Evolutionary conservation across 2,888 invertebrate genomes (phyloP), one percentile per base, ranked within the genome.

Genomic region (Malachius bipustulatus): DNA sequence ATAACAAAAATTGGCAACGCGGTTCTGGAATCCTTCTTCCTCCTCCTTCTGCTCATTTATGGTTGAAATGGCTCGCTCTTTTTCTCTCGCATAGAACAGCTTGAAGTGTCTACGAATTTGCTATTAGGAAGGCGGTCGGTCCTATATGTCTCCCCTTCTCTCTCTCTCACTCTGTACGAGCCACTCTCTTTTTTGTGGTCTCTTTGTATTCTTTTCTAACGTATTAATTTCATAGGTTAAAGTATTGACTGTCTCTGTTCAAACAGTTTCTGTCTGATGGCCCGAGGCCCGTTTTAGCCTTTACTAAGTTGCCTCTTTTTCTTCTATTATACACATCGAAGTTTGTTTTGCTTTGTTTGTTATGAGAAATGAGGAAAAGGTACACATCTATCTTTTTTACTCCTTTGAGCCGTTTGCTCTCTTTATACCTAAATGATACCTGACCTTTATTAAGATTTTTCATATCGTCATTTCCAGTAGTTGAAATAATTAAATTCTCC

Each of bases 241-340:
- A 54, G 54, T 55, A 54, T 50, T 45, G 48, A 45, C 52, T 47
- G 45, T 55, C 56, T 55, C 50, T 49, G 44, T 55, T 52, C 39
- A 44, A 44, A 44, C 44, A 41, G 46, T 58, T 56, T 50, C 52
- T 52, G 55, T 57, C 55, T 54, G 51, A 49, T 56, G 56, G 57
- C 57, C 56, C 49, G 48, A 50, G 50, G 49, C 47, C 47, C 46
- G 44, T 49, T 51, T 51, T 48, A n/a, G n/a, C n/a, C n/a, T n/a
- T n/a, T n/a, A n/a, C 47, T 41, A 43, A 42, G 52, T 50, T 56
- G 63, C 62, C 58, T 69, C 69, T 62, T 65, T 57, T 64, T 70
- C 65, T 61, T 57, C 58, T 68, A 63, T 64, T 64, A 6, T 8
- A 8, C n/a, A 6, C 24, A n/a, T 6, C 24, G 24, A 8, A 19